These are phyloP conservation scores for Lacanobia wlatinum DNA, from an alignment of 2,888 invertebrate genomes.

Conservation along the genomic window DNA sequence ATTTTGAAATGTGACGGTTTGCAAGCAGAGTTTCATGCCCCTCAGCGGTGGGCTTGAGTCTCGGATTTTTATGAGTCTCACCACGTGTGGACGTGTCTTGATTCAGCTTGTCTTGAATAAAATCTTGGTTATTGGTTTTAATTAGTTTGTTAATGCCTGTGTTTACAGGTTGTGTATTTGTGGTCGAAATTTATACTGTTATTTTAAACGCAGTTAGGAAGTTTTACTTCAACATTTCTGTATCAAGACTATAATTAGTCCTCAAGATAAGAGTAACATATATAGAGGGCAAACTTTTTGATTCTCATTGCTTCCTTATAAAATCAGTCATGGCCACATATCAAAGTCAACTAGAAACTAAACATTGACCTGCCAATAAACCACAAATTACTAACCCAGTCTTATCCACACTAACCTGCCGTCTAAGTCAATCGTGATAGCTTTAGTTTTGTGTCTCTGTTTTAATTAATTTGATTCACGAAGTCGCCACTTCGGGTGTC, in stretches of 20 bases:
- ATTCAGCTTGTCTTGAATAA: constrained; percentile 49
- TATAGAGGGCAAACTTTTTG: neutral
- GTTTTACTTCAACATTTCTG: neutral
- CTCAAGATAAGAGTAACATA: neutral
- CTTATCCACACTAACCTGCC: constrained; percentile 81
- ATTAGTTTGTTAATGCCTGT: constrained; percentile 52
- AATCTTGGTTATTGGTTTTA: constrained; percentile 55
- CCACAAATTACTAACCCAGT: constrained; percentile 55
- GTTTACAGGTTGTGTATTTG: constrained; percentile 8
- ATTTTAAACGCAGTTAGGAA: neutral
- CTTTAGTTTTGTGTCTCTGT: constrained; percentile 88
- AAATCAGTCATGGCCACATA: neutral
- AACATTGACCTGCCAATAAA: constrained; percentile 1
- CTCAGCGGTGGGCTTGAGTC: constrained; percentile 86
- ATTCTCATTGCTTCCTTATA: neutral
- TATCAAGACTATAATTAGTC: neutral
- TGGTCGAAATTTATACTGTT: neutral
- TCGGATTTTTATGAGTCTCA: constrained; percentile 78
- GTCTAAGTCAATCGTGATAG: constrained; percentile 86
- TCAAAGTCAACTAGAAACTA: neutral
- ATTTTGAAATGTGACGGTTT: constrained; percentile 90
- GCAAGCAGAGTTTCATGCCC: constrained; percentile 84
- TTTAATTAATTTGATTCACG: constrained; percentile 91
- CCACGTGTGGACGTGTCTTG: constrained; percentile 78
- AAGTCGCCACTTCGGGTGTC: constrained; percentile 89